Percentiles rank a stretch among this genome's conserved stretches.
Evolutionary conservation across 2,797 vertebrate species (phyloP).

Genomic region (Heliangelus exortis): DNA sequence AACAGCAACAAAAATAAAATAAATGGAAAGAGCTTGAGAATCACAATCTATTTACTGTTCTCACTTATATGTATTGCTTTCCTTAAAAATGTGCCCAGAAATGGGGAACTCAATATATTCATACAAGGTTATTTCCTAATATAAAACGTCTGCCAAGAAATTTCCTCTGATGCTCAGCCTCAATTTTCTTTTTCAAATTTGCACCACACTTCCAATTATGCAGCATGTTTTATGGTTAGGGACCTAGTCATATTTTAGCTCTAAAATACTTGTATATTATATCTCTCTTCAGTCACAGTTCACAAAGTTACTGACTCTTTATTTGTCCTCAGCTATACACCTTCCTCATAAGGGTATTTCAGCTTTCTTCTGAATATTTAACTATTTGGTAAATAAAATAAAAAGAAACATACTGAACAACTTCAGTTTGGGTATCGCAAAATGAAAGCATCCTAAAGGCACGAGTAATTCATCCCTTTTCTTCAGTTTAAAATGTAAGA

Average conservation of each 20-base stretch:
- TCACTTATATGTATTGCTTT: background rate
- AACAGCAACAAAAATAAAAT: background rate
- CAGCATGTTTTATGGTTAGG: background rate
- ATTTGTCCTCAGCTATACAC: background rate
- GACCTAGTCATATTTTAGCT: background rate
- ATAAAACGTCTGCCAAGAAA: background rate
- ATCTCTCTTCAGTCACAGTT: background rate
- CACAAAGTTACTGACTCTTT: background rate
- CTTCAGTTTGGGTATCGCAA: background rate
- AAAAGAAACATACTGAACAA: background rate
- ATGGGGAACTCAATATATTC: background rate
- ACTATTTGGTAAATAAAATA: background rate
- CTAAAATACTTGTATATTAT: background rate
- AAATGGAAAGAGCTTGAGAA: background rate
- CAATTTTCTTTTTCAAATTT: background rate
- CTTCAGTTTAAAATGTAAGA: background rate
- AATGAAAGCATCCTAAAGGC: background rate
- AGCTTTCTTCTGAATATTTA: background rate
- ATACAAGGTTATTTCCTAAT: background rate
- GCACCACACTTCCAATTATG: background rate
- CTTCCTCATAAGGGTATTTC: background rate
- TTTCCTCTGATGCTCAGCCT: background rate
- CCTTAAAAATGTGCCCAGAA: background rate
- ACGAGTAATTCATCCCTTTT: background rate
- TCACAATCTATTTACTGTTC: background rate